These are phyloP conservation scores for Lycocerus yunnanus DNA, from an alignment of 2,888 invertebrate species.

Conservation along the genomic window DNA sequence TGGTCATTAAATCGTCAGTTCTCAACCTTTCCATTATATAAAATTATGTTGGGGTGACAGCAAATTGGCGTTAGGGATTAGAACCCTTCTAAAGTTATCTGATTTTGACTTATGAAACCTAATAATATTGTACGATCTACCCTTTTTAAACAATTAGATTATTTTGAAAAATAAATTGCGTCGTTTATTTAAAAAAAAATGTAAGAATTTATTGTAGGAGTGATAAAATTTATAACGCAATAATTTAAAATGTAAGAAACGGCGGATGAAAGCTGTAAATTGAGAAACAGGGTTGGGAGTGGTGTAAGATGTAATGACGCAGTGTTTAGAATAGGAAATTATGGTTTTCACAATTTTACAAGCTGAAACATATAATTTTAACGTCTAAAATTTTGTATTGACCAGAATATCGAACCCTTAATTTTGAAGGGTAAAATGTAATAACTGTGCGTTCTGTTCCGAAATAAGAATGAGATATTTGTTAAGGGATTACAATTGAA, in stretches of 20 bases:
- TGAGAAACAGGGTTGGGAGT: background rate
- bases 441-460: too few relatives aligned
- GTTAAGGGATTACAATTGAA: too few relatives aligned
- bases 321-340: background rate
- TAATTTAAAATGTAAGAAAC: background rate
- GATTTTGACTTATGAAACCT: background rate
- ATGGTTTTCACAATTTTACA: background rate
- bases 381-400: background rate
- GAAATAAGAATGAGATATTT: too few relatives aligned
- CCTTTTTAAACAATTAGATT: background rate
- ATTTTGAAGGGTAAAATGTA: too few relatives aligned
- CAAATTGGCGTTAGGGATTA: slow-evolving; percentile 18
- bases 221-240: background rate
- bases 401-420: background rate
- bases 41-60: slow-evolving; percentile 12
- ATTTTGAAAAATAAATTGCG: background rate
- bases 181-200: background rate
- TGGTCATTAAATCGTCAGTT: slow-evolving; percentile 16
- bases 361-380: background rate
- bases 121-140: background rate
- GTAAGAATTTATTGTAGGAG: background rate
- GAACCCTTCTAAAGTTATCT: slow-evolving; percentile 9
- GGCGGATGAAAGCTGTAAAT: background rate
- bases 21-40: slow-evolving; percentile 12
- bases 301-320: background rate